Evolutionary conservation across 2,888 invertebrate genomes (phyloP), one percentile per base, ranked within the genome.

Genomic region (Atethmia centrago): DNA sequence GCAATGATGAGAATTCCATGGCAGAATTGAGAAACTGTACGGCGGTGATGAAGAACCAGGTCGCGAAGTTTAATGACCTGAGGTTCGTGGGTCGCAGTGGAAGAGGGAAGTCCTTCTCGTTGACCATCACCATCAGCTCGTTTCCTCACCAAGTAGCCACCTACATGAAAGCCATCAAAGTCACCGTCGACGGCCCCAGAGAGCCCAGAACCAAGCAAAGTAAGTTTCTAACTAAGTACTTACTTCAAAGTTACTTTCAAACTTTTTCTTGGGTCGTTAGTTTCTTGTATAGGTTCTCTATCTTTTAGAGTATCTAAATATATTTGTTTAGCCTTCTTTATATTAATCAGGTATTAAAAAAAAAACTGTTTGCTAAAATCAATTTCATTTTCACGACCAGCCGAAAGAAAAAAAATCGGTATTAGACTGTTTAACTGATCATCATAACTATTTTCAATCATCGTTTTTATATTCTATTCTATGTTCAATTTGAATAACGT

Each of bases 21-120:
- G 99, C 99, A 1, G 99, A 99, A 92, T 94, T 99, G 88, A 97
- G 99, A 88, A 99, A 99, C 93, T 98, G 98, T 90, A 98, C 98
- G 9, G 99, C 99, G 1, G 97, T 99, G 86, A 99, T 99, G 98
- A 99, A 99, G 96, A 99, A 99, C 92, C 99, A 99, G 94, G 98
- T 99, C 85, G 99, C 99, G 51, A 99, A 99, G 96, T 99, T 99
- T 97, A 99, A 99, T 92, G 99, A 99, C 97, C 97, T 99, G 70
- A 97, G 99, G 90, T 99, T 99, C 94, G 99, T 99, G 71, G 99
- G 99, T 10, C 97, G 99, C 76, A 99, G 99, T 85, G 99, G 99
- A 3, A 97, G 99, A 93, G 99, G 99, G 68, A 99, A 99, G 95
- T 95, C 98, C 58, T 99, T 99, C 95, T 98, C 99, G 16, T 95